Base-by-base conservation (phyloP, 2,113 vertebrate species). In the Hippocampus abdominalis region DNA sequence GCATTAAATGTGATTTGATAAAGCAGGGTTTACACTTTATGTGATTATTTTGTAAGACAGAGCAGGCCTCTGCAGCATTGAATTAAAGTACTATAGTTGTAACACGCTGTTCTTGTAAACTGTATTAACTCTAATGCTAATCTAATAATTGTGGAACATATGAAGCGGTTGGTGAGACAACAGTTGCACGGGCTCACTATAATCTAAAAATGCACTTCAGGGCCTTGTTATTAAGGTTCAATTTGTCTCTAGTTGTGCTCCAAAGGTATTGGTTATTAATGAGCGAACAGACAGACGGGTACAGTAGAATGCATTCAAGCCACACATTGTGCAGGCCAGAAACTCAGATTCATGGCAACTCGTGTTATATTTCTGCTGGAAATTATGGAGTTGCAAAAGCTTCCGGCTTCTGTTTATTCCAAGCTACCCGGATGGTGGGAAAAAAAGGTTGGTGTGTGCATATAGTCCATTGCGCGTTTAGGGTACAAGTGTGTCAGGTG, bases 181-280 rank as follows among this genome's bases (percentile, higher is more conserved):
- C 9, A 23, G 29, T 18, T 8, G 49, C 13, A 9, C 39, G 39
- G 42, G 4, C 3, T 71, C 54, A 36, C 68, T 54, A 13, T n/a
- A 16, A 12, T 27, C 59, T 72, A 42, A 25, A 77, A 53, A 59
- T 8, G 36, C 15, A 51, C 21, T 42, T 66, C 51, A 62, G 40
- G 25, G 39, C 57, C 70, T 61, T 60, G 59, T 27, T 60, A 46
- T 69, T 66, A 64, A 59, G 23, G 57, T 67, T 69, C 21, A 69
- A 71, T 70, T 70, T 63, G 66, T 25, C 66, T 23, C 54, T 49
- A 59, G 64, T 42, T 71, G 68, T 42, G 32, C n/a, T n/a, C 51
- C 25, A 36, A 70, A 70, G 12, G 62, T 20, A 63, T 69, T 61
- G 44, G 4, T 20, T 54, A 44, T 36, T n/a, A 71, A 54, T 69